These are phyloP conservation scores for Teleopsis dalmanni DNA, from an alignment of 1,140 invertebrate genomes.

Conservation along the genomic window DNA sequence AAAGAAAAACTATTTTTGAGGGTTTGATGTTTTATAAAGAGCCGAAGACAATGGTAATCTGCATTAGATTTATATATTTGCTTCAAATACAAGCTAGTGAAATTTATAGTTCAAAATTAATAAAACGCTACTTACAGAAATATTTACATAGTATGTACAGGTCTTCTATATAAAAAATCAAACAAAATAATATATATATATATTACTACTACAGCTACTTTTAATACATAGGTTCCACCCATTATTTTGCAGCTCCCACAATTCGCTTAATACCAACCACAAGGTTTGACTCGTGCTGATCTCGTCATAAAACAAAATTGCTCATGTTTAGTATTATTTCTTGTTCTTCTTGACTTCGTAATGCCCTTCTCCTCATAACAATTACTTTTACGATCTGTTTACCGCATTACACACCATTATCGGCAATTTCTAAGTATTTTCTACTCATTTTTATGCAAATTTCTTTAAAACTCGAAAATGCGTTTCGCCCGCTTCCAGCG, in stretches of 20 bases:
- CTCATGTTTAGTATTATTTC: no score
- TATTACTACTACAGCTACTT: neutral
- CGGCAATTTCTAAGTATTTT: conserved; percentile 32
- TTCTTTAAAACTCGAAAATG: conserved; percentile 1
- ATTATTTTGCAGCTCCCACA: neutral
- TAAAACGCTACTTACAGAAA: no score
- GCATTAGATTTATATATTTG: no score
- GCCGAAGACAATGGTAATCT: no score
- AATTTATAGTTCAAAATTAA: no score
- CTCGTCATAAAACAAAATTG: neutral
- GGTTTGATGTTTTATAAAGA: no score
- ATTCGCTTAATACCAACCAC: no score
- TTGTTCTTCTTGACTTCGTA: neutral
- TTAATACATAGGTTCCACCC: neutral
- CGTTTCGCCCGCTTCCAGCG: neutral
- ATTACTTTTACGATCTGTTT: conserved; percentile 43
- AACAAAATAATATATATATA: neutral
- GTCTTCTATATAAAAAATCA: no score
- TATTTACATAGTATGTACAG: no score
- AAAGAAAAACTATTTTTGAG: no score
- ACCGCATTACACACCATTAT: conserved; percentile 34
- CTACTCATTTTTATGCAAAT: conserved; percentile 38
- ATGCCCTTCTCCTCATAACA: conserved; percentile 7
- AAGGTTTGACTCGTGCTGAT: neutral
- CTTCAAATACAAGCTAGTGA: no score